Evolutionary conservation across 1,140 invertebrate species (phyloP), one percentile per base, ranked within the genome.

Genomic region (Bombus vancouverensis): DNA sequence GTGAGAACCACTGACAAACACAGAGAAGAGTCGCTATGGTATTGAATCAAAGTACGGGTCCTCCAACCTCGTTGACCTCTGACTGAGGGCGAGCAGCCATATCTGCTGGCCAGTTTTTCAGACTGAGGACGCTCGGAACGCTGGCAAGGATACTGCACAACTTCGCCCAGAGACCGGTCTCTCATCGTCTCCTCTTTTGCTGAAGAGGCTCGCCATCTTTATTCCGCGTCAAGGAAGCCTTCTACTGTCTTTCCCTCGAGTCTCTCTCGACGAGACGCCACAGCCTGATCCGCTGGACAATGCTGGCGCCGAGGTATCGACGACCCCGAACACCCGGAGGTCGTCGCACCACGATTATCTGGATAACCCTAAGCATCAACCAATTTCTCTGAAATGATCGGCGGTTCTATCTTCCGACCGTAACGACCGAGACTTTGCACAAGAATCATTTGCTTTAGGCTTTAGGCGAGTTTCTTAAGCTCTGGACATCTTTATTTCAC

Each of bases 291-390:
- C 76, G 44, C 74, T 83, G 91, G 91, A 92, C 92, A 92, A 92
- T 92, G 92, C 88, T 92, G 92, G 91, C 91, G 92, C 89, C 92
- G 85, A 88, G 85, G 82, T 85, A 85, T 73, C 77, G 78, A 73
- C 83, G 83, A 85, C 71, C 88, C 70, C 80, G 80, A 76, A 80
- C 70, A 85, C 68, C 44, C 68, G 0, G 18, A 28, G 78, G 62
- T 86, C 83, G 76, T 83, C 85, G 85, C 65, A 70, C 78, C 87
- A 59, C 44, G 78, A 82, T 89, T 74, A 79, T 81, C 47, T 59
- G 28, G 71, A 62, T 78, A 78, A 85, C 71, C 84, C 78, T 78
- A 53, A 87, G 85, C 86, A 32, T 37, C 22, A 32, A 72, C 13
- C 74, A 76, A 76, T 68, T 68, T 77, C 39, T 68, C 34, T n/a